Evolutionary conservation across 2,113 vertebrate genomes (phyloP), one percentile per base, ranked within the genome.

Genomic region (Anhinga anhinga): DNA sequence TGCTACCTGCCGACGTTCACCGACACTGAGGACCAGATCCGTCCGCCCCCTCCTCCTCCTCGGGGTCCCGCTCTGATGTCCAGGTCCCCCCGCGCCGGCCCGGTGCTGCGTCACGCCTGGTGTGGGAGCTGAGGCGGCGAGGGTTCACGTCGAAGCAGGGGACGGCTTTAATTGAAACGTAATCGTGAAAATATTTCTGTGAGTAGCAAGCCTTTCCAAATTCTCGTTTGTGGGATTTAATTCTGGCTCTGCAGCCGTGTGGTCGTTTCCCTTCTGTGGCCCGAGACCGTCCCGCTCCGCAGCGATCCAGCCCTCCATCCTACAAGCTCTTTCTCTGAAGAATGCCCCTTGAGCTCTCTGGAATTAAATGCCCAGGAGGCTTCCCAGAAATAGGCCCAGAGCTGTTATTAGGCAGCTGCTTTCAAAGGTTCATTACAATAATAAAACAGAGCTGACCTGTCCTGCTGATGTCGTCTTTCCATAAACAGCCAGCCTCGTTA

Each of bases 311-410:
- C 93, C 83, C 95, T 86, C 89, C 91, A 49, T 78, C 95, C 95
- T 9, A 90, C 91, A 4, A 11, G 65, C 65, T 59, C 93, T 76
- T 84, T 89, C 84, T 78, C 52, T 23, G 47, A 34, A 78, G 86
- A 94, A 82, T 7, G 21, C 82, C 88, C 55, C 29, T 34, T 17
- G 2, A 74, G 56, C 70, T 84, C 95, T n/a, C 2, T 38, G 87
- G 91, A 91, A 94, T 91, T 94, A 82, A 88, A 42, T 19, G 2
- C 95, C 91, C 86, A 10, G 95, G 83, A 95, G 90, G 34, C 29
- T 72, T 76, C 55, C 93, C 92, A 44, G 18, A 96, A 96, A 94
- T 85, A 93, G 89, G 56, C 92, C 56, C 62, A 10, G 84, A 93
- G 83, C 78, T 89, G 78, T 95, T 73, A 93, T 90, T 84, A 94